These are phyloP conservation scores for Paraescarpia echinospica DNA, from an alignment of 1,140 invertebrate genomes.

Conservation along the genomic window DNA sequence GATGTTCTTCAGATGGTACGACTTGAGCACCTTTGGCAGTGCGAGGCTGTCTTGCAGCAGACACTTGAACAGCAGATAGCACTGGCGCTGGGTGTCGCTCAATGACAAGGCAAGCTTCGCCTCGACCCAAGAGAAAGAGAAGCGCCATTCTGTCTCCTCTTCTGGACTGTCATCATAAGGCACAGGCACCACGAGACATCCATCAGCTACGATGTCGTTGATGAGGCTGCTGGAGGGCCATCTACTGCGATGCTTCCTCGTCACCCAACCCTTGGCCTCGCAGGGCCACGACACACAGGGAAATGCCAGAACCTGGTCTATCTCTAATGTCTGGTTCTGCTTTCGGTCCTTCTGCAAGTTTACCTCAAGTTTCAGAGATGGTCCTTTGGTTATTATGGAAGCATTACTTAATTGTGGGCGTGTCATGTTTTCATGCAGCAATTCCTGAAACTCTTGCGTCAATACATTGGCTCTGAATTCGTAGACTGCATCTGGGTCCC, in stretches of 20 bases:
- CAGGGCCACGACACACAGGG: slow-evolving; percentile 5
- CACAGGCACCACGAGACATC: not conserved
- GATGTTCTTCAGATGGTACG: slow-evolving; percentile 16
- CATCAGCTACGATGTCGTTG: not conserved
- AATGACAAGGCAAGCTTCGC: not conserved
- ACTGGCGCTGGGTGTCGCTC: slow-evolving; percentile 2
- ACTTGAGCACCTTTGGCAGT: not conserved
- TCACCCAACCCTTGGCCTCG: not conserved
- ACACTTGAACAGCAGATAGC: slow-evolving; percentile 3
- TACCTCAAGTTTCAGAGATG: not conserved
- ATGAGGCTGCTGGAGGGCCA: slow-evolving; percentile 10
- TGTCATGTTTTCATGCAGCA: not conserved
- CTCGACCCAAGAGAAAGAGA: slow-evolving; percentile 13
- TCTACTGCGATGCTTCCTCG: not conserved
- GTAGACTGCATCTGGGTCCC: not conserved
- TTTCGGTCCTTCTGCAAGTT: not conserved
- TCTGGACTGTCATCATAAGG: not conserved
- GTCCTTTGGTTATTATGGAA: not conserved
- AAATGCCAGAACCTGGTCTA: not conserved
- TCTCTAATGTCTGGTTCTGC: not conserved
- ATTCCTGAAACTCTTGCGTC: not conserved
- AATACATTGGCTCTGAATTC: not conserved
- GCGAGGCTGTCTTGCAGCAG: not conserved
- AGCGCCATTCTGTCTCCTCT: not conserved
- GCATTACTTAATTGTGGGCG: not conserved